phyloP scores from a whole-genome alignment of 2,113 vertebrate genomes.

The Scopus umbretta region DNA sequence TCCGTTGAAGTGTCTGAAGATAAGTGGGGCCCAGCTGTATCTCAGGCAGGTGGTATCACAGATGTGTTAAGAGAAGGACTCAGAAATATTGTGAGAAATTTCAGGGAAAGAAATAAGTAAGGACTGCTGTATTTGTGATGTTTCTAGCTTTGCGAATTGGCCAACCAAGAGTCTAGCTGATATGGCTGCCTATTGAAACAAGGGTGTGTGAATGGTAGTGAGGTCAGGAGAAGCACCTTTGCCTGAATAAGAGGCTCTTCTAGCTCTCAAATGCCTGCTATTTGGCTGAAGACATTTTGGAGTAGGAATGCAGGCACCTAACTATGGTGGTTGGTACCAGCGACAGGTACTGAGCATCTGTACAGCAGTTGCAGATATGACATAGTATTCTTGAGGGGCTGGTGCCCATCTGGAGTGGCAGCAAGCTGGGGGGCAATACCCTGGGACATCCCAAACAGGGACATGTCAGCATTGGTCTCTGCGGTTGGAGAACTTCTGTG shows the following conservation, averaged over 20 bases:
- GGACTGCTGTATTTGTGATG: fast-evolving
- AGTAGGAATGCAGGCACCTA: not conserved
- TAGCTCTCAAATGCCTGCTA: not conserved
- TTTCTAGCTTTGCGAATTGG: not conserved
- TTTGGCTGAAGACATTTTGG: not conserved
- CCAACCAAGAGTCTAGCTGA: not conserved
- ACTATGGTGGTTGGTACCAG: not conserved
- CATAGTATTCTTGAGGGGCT: too few relatives aligned
- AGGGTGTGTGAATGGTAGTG: not conserved
- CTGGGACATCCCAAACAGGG: not conserved
- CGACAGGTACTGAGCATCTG: not conserved
- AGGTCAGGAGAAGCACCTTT: not conserved
- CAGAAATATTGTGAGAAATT: not conserved
- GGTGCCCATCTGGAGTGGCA: not conserved
- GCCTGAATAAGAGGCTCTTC: not conserved
- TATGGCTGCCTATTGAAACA: not conserved
- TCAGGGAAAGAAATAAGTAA: not conserved
- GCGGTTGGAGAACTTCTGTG: not conserved
- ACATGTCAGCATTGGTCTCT: not conserved
- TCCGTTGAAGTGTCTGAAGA: not conserved
- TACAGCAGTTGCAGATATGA: not conserved
- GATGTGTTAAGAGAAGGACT: not conserved
- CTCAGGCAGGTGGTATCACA: not conserved
- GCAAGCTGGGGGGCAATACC: not conserved
- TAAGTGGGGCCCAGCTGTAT: not conserved